phyloP scores from a whole-genome alignment of 2,113 vertebrate genomes.

The Myrmecobius fasciatus region DNA sequence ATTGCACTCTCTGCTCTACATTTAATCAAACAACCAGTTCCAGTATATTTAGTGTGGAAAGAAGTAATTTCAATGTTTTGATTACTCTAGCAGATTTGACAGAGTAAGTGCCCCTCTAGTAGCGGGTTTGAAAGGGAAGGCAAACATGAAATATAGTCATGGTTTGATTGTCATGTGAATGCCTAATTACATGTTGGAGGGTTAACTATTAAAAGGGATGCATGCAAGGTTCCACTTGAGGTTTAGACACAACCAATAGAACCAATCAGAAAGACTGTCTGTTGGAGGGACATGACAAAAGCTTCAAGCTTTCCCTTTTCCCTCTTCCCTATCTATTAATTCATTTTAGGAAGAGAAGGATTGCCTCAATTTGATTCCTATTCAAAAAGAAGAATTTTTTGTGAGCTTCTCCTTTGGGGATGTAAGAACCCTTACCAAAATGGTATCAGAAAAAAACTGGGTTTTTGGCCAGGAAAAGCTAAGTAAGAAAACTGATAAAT shows the following conservation, averaged over 20 bases:
- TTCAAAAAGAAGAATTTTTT: neutral
- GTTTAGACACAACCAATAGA: constrained; percentile 81
- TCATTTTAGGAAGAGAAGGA: neutral
- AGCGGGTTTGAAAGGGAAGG: constrained; percentile 94
- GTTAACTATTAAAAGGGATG: constrained; percentile 86
- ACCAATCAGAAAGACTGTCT: constrained; percentile 74
- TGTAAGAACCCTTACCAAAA: neutral
- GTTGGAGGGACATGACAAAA: constrained; percentile 67
- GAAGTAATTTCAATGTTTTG: constrained; percentile 97
- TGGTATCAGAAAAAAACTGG: neutral
- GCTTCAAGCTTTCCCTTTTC: constrained; percentile 68
- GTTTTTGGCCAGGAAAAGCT: neutral
- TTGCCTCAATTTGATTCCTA: neutral
- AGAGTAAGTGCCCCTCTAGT: constrained; percentile 97
- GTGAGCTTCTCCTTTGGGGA: neutral
- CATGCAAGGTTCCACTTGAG: constrained; percentile 74
- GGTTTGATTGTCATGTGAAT: constrained; percentile 94
- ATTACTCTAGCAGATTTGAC: constrained; percentile 96
- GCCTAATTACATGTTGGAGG: constrained; percentile 93
- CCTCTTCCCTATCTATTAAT: neutral
- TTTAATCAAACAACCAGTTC: constrained; percentile 99
- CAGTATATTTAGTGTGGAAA: constrained; percentile 94
- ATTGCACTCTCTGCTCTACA: constrained; percentile 99
- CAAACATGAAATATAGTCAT: constrained; percentile 97
- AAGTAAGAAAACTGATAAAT: neutral